Evolutionary conservation across 1,140 invertebrate genomes (phyloP).

Genomic region (Diachasma alloeum): DNA sequence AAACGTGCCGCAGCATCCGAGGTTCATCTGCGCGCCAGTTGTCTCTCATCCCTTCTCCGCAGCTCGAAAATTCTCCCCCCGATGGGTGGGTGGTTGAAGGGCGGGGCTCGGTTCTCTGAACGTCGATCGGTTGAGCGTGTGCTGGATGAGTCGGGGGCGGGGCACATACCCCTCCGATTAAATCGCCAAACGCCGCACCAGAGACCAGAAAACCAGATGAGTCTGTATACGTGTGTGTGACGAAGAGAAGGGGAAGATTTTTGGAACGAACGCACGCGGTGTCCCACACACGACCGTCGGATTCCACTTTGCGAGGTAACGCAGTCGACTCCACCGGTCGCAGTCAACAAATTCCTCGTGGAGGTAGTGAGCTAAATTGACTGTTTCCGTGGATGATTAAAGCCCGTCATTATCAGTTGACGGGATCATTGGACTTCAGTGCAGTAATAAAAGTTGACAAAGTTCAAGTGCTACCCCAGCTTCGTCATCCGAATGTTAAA

Average conservation of each 20-base stretch:
- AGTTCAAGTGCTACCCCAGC: background rate
- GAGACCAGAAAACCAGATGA: background rate
- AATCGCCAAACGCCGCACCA: constrained; percentile 7
- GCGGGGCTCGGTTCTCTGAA: background rate
- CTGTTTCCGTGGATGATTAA: background rate
- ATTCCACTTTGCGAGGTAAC: constrained; percentile 48
- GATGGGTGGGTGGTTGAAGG: constrained; percentile 10
- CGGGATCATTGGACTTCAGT: background rate
- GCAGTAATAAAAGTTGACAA: constrained; percentile 6
- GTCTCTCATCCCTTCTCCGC: background rate
- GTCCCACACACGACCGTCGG: constrained; percentile 28
- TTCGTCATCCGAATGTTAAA: background rate
- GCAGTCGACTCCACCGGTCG: constrained; percentile 31
- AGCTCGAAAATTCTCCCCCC: background rate
- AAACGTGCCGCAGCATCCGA: constrained; percentile 21
- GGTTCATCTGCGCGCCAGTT: background rate
- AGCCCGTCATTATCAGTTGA: background rate
- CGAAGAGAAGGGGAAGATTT: constrained; percentile 39
- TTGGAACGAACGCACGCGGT: constrained; percentile 44
- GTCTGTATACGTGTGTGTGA: background rate
- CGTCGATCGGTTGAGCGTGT: constrained; percentile 12
- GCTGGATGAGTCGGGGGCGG: constrained; percentile 11
- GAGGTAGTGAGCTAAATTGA: background rate
- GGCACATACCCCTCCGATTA: constrained; percentile 25
- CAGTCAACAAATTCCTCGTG: background rate